Evolutionary conservation across 2,888 invertebrate species (phyloP).

Genomic region (Rosalia funebris): DNA sequence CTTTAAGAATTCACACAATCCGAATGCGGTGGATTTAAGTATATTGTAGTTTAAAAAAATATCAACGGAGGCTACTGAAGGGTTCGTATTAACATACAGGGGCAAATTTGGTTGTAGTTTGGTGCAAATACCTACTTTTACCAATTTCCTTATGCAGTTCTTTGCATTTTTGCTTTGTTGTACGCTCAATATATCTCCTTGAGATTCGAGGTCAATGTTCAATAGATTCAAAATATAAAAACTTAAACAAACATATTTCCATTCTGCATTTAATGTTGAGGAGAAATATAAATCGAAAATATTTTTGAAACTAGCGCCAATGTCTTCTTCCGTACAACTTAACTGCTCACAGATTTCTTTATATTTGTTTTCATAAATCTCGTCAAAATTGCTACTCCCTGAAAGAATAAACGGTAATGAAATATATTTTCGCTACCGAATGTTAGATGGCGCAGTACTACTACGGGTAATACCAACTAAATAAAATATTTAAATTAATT

Average conservation of each 20-base stretch:
- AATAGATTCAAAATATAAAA: slow-evolving; percentile 63
- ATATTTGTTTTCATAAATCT: slow-evolving; percentile 20
- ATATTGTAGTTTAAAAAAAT: slow-evolving; percentile 67
- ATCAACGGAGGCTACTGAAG: slow-evolving; percentile 50
- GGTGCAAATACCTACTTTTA: slow-evolving; percentile 74
- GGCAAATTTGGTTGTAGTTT: slow-evolving; percentile 70
- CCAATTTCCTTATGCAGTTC: slow-evolving; percentile 70
- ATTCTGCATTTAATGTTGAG: slow-evolving; percentile 51
- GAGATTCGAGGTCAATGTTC: slow-evolving; percentile 45
- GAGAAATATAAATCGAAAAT: slow-evolving; percentile 40
- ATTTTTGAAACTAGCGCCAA: slow-evolving; percentile 21
- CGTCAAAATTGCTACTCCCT: background rate
- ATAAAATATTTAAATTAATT: too few species aligned
- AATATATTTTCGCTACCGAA: background rate
- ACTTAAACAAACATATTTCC: slow-evolving; percentile 64
- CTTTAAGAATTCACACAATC: slow-evolving; percentile 65
- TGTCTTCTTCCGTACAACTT: slow-evolving; percentile 30
- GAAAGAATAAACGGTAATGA: background rate
- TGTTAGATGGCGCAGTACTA: too few species aligned
- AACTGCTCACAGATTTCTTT: slow-evolving; percentile 34
- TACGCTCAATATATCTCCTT: slow-evolving; percentile 70
- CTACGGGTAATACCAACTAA: too few species aligned
- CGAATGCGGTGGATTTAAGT: slow-evolving; percentile 66
- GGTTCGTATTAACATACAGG: slow-evolving; percentile 39
- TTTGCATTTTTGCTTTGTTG: slow-evolving; percentile 73